These are phyloP conservation scores for Dendrolimus pini DNA, from an alignment of 2,888 invertebrate species.

Conservation along the genomic window DNA sequence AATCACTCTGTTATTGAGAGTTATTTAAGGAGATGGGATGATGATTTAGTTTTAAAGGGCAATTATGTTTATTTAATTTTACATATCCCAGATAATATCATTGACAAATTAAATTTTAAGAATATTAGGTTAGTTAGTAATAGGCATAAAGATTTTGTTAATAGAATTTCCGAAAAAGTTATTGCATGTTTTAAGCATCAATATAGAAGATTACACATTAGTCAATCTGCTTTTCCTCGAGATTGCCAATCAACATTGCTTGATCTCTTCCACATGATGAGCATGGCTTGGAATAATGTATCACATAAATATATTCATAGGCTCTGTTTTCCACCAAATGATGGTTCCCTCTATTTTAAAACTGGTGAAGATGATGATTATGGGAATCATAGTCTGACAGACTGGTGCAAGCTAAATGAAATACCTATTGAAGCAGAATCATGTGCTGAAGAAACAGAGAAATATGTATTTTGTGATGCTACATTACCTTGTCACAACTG, in stretches of 20 bases:
- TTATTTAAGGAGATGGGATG: slow-evolving; percentile 29
- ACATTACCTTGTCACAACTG: slow-evolving; percentile 19
- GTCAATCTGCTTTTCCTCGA: slow-evolving; percentile 19
- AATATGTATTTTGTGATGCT: slow-evolving; percentile 28
- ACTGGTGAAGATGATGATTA: slow-evolving; percentile 19
- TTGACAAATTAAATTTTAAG: slow-evolving; percentile 18
- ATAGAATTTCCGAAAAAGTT: slow-evolving; percentile 23
- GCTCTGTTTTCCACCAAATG: slow-evolving; percentile 22
- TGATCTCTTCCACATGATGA: slow-evolving; percentile 29
- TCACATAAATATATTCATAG: slow-evolving; percentile 23
- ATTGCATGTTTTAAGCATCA: slow-evolving; percentile 32
- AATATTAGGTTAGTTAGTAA: slow-evolving; percentile 25
- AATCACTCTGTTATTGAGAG: slow-evolving; percentile 20
- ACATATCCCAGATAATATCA: slow-evolving; percentile 20
- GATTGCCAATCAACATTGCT: slow-evolving; percentile 16
- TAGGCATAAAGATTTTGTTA: slow-evolving; percentile 19
- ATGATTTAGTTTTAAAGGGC: slow-evolving; percentile 18
- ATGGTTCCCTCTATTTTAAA: slow-evolving; percentile 24
- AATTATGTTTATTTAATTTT: slow-evolving; percentile 22
- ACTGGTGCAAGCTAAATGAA: slow-evolving; percentile 28
- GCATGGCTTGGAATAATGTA: slow-evolving; percentile 31
- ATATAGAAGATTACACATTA: slow-evolving; percentile 34
- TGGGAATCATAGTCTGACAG: slow-evolving; percentile 24
- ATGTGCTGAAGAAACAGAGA: slow-evolving; percentile 21
- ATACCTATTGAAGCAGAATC: slow-evolving; percentile 21